phyloP scores from a whole-genome alignment of 2,888 invertebrate species.

The Yponomeuta malinellus region DNA sequence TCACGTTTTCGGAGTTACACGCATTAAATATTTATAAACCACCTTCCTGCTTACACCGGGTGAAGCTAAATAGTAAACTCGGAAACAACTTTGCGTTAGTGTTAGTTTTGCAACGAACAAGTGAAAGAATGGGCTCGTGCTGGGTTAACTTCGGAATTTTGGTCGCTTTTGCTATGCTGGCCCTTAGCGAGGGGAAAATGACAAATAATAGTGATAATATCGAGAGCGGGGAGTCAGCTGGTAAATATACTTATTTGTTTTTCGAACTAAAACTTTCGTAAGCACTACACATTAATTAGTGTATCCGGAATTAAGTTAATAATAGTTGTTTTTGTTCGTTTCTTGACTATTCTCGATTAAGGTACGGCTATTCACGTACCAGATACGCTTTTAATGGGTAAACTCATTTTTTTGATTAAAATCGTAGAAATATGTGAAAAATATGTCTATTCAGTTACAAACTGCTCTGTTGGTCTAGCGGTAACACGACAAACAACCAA shows the following conservation, averaged over 20 bases:
- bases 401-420: too few species aligned
- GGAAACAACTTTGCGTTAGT: background rate
- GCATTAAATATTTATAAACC: background rate
- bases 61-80: background rate
- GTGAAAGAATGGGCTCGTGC: background rate
- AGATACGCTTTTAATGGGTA: too few species aligned
- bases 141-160: background rate
- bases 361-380: too few species aligned
- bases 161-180: background rate
- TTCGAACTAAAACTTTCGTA: too few species aligned
- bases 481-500: too few species aligned
- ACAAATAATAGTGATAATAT: background rate
- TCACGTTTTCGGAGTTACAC: background rate
- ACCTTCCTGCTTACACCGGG: background rate
- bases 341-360: too few species aligned
- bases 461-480: too few species aligned
- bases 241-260: background rate
- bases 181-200: background rate
- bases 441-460: too few species aligned
- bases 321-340: too few species aligned
- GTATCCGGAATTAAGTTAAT: too few species aligned
- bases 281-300: too few species aligned
- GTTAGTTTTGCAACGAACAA: background rate
- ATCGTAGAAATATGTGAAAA: too few species aligned
- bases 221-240: background rate